phyloP scores from a whole-genome alignment of 2,888 invertebrate genomes.

The Muscina levida region DNA sequence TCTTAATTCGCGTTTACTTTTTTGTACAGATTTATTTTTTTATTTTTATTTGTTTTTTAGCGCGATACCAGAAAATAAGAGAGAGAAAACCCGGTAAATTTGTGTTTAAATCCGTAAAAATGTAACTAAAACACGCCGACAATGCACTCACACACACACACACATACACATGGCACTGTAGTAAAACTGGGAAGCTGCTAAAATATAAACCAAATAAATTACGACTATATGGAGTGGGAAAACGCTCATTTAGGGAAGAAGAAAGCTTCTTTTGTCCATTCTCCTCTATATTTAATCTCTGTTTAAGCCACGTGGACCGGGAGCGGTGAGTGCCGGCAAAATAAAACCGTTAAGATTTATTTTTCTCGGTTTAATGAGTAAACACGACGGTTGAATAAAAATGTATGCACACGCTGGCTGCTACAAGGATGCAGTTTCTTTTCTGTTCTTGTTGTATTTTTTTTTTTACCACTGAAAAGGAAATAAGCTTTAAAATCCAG shows the following conservation, averaged over 20 bases:
- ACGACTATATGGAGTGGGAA: neutral
- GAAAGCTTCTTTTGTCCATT: neutral
- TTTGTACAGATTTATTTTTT: neutral
- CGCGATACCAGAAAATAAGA: constrained; percentile 32
- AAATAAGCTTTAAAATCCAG: constrained; percentile 45
- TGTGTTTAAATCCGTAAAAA: constrained; percentile 47
- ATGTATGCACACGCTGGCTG: neutral
- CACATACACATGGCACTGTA: neutral
- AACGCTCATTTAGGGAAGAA: neutral
- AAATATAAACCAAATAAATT: constrained; percentile 24
- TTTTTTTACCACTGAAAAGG: constrained; percentile 18
- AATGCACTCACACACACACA: constrained; percentile 4
- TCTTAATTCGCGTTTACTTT: constrained; percentile 3
- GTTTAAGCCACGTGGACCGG: neutral
- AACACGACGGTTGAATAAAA: constrained; percentile 25
- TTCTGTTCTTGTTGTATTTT: too few species aligned
- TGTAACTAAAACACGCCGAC: constrained; percentile 47
- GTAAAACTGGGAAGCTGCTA: neutral
- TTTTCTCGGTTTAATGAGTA: constrained; percentile 53
- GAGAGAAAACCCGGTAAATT: constrained; percentile 18
- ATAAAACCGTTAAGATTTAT: constrained; percentile 41
- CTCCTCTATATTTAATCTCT: neutral
- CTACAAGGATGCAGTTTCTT: neutral
- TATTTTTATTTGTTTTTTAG: too few species aligned
- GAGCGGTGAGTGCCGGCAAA: neutral